Conservation (phyloP, 2,113 vertebrate genomes). For the Monarcha castaneiventris region DNA sequence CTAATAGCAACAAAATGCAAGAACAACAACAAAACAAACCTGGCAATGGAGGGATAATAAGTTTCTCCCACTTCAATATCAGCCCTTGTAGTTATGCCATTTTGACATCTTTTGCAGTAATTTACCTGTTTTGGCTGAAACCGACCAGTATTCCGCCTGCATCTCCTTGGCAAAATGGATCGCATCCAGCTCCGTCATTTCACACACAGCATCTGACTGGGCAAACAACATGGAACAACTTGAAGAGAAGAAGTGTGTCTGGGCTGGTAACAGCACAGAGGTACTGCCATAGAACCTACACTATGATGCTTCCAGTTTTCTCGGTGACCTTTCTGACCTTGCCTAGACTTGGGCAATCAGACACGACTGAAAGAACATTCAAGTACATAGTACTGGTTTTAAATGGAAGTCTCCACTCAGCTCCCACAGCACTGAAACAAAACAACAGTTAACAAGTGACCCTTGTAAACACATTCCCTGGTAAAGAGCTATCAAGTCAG, state of each 20-base stretch:
- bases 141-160: slow-evolving; percentile 89
- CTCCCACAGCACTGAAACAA: not conserved
- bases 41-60: not conserved
- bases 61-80: not conserved
- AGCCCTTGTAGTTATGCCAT: not conserved
- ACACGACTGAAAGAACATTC: not conserved
- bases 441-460: not conserved
- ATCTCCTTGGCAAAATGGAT: slow-evolving; percentile 81
- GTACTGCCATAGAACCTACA: not conserved
- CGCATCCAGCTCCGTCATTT: slow-evolving; percentile 82
- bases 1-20: not conserved
- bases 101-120: not conserved
- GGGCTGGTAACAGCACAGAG: not conserved
- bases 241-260: not conserved
- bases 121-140: slow-evolving; percentile 90
- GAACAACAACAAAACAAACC: not conserved
- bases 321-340: not conserved
- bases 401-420: not conserved
- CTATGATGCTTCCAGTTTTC: not conserved
- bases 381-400: not conserved
- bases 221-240: not conserved
- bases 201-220: slow-evolving; percentile 81
- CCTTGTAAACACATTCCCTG: not conserved
- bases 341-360: not conserved
- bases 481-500: not conserved